phyloP scores from a whole-genome alignment of 2,888 invertebrate genomes.

The Lithophane semibrunnea region DNA sequence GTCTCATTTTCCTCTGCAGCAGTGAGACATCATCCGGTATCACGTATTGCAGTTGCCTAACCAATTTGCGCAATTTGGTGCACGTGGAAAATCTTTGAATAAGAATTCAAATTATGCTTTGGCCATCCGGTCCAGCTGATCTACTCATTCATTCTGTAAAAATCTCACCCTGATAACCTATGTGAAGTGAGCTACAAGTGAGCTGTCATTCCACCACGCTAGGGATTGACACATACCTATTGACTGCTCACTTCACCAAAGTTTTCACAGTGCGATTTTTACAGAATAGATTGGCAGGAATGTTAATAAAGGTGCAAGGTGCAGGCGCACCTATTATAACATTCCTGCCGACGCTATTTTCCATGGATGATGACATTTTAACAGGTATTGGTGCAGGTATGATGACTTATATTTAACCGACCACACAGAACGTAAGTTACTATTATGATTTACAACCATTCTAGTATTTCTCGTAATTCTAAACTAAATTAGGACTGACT shows the following conservation, averaged over 20 bases:
- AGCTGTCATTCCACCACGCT: too few species aligned
- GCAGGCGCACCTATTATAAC: too few species aligned
- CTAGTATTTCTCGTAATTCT: not conserved
- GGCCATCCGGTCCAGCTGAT: not conserved
- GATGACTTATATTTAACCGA: conserved; percentile 29
- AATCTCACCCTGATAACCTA: not conserved
- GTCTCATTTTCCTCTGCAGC: not conserved
- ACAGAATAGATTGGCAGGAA: not conserved
- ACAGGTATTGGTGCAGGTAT: conserved; percentile 33
- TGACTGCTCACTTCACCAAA: not conserved
- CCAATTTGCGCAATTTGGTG: not conserved
- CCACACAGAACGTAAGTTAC: conserved; percentile 33
- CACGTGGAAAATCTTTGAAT: too few species aligned
- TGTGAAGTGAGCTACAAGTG: not conserved
- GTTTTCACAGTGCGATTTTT: not conserved
- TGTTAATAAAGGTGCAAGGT: not conserved
- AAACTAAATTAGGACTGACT: not conserved
- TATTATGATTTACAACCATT: conserved; percentile 12
- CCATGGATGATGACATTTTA: conserved; percentile 58
- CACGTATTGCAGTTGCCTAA: not conserved
- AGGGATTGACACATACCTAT: not conserved
- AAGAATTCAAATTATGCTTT: too few species aligned
- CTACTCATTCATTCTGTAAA: not conserved
- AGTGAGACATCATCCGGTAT: not conserved
- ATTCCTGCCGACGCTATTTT: not conserved